phyloP scores from a whole-genome alignment of 2,797 vertebrate genomes.

The Sebastes steindachneri region DNA sequence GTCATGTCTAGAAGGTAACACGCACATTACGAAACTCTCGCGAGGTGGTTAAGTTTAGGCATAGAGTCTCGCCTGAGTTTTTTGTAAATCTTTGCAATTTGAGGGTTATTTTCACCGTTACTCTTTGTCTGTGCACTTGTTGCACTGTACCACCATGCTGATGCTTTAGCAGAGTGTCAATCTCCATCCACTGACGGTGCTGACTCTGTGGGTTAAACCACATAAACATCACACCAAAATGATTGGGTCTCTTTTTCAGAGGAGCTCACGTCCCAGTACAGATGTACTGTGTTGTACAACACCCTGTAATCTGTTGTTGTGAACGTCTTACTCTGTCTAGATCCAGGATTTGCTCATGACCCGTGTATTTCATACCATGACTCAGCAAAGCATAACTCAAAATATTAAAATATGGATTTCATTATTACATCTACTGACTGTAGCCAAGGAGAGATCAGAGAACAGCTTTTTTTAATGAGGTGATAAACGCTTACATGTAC shows the following conservation, averaged over 20 bases:
- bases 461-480: neutral
- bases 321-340: neutral
- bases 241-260: neutral
- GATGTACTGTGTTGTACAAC: neutral
- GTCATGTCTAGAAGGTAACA: too few species aligned
- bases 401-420: neutral
- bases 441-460: neutral
- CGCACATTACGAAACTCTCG: too few species aligned
- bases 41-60: too few species aligned
- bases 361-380: neutral
- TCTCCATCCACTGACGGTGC: neutral
- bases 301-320: constrained; percentile 6
- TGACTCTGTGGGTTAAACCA: neutral
- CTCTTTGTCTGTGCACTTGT: neutral
- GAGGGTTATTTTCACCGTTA: neutral
- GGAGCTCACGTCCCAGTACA: neutral
- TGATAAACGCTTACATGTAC: neutral
- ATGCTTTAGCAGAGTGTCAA: neutral
- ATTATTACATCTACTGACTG: neutral
- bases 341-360: constrained; percentile 25
- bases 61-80: too few species aligned
- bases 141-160: neutral
- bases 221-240: neutral
- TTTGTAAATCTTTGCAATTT: too few species aligned
- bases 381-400: constrained; percentile 1